Evolutionary conservation across 1,140 invertebrate genomes (phyloP), one percentile per base, ranked within the genome.

Genomic region (Belonocnema kinseyi): DNA sequence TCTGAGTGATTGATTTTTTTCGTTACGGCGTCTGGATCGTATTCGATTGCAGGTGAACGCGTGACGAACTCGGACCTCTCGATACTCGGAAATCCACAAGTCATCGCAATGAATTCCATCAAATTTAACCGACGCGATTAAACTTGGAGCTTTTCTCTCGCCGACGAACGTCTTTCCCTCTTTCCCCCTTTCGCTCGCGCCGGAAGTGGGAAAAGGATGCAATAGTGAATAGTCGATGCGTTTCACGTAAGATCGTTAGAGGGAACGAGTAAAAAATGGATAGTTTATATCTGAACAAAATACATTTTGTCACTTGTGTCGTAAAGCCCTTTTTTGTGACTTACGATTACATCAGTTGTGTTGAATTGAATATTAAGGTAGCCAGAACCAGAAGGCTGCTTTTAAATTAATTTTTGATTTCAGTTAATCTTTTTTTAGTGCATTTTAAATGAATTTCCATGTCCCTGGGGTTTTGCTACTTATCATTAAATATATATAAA

Each of bases 11-110:
- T 66, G 61, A 66, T 66, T 66, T 66, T 66, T 66, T 66, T 40
- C 61, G 61, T 66, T 66, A 26, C 61, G 61, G 33, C 61, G 61
- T 66, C 61, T 66, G 61, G 26, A 66, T 66, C 26, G 61, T 66
- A 66, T 66, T 66, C 61, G 61, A 66, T 66, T 66, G 61, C 61
- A 66, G 33, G 61, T 66, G 61, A 66, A 66, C 40, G 26, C 61
- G 26, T 46, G 61, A 66, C 33, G 61, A 66, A 66, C 61, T 66
- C 26, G 61, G 61, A 12, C 26, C 14, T 50, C 53, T 19, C 50
- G 0, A n/a, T 72, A 4, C n/a, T 58, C 26, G n/a, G n/a, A 66
- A 66, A 40, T 66, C 26, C 14, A 19, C 61, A 2, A 66, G 61
- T 66, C 61, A 66, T 66, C 26, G 61, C 14, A 16, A 26, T 40